Conservation (phyloP, 2,888 invertebrate species). For the Fragum fragum region DNA sequence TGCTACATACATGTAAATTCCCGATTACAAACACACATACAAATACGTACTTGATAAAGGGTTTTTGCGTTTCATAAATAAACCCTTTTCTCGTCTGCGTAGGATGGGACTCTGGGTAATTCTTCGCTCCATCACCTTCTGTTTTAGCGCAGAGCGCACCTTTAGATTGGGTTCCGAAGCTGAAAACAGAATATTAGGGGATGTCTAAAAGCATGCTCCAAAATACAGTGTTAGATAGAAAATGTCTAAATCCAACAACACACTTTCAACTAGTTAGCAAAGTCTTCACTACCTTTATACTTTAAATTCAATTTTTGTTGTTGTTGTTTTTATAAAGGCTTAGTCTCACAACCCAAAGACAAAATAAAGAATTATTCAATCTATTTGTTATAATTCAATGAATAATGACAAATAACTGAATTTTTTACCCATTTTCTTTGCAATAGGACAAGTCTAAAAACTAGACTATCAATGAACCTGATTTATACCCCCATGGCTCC, state of each 20-base stretch:
- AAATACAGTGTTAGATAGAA: slow-evolving; percentile 25
- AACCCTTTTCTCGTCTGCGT: slow-evolving; percentile 90
- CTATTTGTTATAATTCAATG: too few species aligned
- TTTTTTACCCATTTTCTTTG: too few species aligned
- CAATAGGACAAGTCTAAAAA: too few species aligned
- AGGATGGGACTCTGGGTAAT: slow-evolving; percentile 93
- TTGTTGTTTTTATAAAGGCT: too few species aligned
- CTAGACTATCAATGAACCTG: too few species aligned
- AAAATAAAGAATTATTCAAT: too few species aligned
- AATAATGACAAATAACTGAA: too few species aligned
- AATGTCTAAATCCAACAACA: slow-evolving; percentile 11
- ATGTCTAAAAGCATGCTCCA: slow-evolving; percentile 27
- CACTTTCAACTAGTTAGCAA: not conserved
- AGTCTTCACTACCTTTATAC: not conserved
- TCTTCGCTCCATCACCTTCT: slow-evolving; percentile 96
- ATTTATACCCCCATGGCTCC: too few species aligned
- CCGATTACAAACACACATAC: not conserved
- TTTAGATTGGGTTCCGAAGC: slow-evolving; percentile 97
- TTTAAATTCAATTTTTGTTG: too few species aligned
- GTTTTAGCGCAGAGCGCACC: slow-evolving; percentile 89
- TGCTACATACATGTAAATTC: not conserved
- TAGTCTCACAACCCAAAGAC: too few species aligned
- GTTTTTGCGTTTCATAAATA: slow-evolving; percentile 92
- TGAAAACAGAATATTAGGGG: slow-evolving; percentile 75
- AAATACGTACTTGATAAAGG: slow-evolving; percentile 89